Percentiles rank a stretch among this genome's conserved stretches.
phyloP scores from a whole-genome alignment of 2,113 vertebrate species.

The Phalacrocorax pelagicus region DNA sequence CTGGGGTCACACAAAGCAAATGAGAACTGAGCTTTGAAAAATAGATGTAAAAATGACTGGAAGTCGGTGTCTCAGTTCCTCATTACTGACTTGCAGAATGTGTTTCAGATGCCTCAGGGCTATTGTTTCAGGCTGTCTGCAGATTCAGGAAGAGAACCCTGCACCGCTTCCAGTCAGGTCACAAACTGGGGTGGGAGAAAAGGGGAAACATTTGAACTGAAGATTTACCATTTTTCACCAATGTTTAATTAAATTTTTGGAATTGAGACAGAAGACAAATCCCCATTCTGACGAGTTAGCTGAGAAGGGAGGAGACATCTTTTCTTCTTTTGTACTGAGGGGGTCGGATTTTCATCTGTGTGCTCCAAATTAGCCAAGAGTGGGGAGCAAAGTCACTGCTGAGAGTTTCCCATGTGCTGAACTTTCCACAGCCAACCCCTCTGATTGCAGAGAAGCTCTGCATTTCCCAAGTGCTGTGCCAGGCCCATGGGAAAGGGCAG shows the following conservation, averaged over 20 bases:
- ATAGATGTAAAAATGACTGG: background rate
- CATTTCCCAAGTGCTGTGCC: background rate
- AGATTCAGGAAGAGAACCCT: background rate
- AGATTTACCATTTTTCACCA: background rate
- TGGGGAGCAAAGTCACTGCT: background rate
- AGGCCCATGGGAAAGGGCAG: background rate
- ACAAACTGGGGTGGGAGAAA: background rate
- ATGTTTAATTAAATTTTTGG: background rate
- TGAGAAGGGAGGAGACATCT: background rate
- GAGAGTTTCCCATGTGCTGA: background rate
- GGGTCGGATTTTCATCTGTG: background rate
- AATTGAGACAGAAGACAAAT: background rate
- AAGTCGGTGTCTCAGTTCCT: background rate
- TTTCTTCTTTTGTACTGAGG: background rate
- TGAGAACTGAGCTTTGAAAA: background rate
- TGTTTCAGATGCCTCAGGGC: background rate
- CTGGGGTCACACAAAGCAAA: background rate
- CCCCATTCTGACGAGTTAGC: background rate
- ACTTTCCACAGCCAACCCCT: background rate
- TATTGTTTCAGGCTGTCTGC: background rate
- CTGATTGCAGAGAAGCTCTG: background rate
- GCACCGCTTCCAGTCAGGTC: background rate
- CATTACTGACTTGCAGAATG: background rate
- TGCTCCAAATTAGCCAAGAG: background rate
- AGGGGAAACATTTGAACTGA: background rate